Percentiles rank a stretch among this genome's conserved stretches.
phyloP scores from a whole-genome alignment of 2,113 vertebrate genomes.

The Chaenogobius annularis region DNA sequence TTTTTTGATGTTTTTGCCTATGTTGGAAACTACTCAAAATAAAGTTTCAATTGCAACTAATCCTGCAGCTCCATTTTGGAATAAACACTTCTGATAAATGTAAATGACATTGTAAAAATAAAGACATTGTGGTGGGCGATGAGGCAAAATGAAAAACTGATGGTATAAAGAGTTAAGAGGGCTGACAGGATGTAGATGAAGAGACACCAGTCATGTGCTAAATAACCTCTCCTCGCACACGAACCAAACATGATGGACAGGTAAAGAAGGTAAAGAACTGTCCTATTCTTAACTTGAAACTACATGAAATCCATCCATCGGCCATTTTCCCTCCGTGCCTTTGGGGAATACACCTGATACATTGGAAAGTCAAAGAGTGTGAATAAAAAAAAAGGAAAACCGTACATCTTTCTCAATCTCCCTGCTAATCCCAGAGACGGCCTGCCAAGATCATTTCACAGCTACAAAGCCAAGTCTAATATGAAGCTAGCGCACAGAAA shows the following conservation, averaged over 20 bases:
- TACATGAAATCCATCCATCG: constrained; percentile 26
- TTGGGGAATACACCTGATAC: constrained; percentile 43
- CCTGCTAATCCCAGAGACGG: constrained; percentile 25
- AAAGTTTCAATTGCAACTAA: no score
- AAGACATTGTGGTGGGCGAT: constrained; percentile 19
- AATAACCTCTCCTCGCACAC: constrained; percentile 39
- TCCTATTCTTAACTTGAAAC: constrained; percentile 27
- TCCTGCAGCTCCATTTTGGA: no score
- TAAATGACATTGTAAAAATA: constrained; percentile 1
- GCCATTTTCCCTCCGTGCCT: background rate
- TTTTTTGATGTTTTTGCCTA: no score
- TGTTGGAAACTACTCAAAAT: no score
- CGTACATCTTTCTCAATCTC: constrained; percentile 31
- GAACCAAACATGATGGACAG: constrained; percentile 49
- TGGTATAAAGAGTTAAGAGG: constrained; percentile 21
- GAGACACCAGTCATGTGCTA: constrained; percentile 63
- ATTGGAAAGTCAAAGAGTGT: constrained; percentile 21
- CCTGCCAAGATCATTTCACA: constrained; percentile 41
- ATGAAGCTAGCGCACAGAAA: constrained; percentile 35
- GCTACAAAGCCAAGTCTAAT: constrained; percentile 44
- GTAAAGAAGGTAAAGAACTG: constrained; percentile 32
- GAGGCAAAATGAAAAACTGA: constrained; percentile 17
- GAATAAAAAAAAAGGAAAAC: constrained; percentile 12
- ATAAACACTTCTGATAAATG: background rate
- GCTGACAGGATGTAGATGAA: constrained; percentile 56